Evolutionary conservation across 2,888 invertebrate genomes (phyloP).

Genomic region (Drosophila yooni): DNA sequence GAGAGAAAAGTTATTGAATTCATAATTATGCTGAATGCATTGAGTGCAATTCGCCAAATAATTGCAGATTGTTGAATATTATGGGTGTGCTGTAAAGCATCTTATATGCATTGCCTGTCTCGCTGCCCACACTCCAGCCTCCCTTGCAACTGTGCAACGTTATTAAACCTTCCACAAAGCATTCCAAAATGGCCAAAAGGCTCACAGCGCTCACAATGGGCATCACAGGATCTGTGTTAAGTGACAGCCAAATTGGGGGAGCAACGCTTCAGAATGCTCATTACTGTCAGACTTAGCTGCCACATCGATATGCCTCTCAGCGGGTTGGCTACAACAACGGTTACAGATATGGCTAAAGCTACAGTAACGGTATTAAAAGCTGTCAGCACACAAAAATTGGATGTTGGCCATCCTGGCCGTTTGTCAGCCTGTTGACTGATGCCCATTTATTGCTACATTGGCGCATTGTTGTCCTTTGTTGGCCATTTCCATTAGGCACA

Average conservation of each 20-base stretch:
- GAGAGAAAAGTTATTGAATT: conserved; percentile 19
- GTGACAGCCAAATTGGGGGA: conserved; percentile 55
- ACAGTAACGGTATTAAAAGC: background rate
- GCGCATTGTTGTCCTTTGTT: conserved; percentile 37
- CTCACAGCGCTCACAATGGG: conserved; percentile 42
- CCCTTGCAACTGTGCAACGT: background rate
- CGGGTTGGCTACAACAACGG: conserved; percentile 14
- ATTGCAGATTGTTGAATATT: background rate
- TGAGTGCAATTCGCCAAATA: background rate
- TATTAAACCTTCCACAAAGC: conserved; percentile 19
- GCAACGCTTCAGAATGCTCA: conserved; percentile 61
- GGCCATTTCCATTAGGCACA: conserved; percentile 16
- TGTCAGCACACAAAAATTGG: conserved; percentile 16
- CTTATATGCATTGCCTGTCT: background rate
- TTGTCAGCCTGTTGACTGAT: conserved; percentile 4
- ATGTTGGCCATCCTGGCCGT: conserved; percentile 30
- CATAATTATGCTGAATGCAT: conserved; percentile 25
- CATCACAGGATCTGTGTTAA: conserved; percentile 28
- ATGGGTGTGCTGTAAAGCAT: background rate
- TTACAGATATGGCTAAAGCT: background rate
- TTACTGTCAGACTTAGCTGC: conserved; percentile 54
- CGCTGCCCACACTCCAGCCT: background rate
- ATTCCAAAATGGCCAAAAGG: conserved; percentile 31
- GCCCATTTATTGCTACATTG: conserved; percentile 26
- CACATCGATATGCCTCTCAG: conserved; percentile 47